Base-by-base conservation (phyloP, 1,140 invertebrate genomes). In the Cardiocondyla obscurior region DNA sequence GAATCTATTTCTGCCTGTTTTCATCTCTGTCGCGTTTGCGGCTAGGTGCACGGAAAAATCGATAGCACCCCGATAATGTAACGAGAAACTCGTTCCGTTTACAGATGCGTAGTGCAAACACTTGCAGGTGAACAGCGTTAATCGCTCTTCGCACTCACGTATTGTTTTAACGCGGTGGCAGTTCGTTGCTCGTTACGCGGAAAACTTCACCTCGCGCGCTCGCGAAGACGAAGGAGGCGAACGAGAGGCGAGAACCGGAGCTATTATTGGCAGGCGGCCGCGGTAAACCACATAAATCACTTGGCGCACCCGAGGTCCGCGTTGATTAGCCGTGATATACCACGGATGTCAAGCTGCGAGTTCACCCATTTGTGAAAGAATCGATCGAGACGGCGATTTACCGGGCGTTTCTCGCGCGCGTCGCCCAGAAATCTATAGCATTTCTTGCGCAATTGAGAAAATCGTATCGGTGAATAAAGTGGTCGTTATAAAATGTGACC, bases 251-350 rank as follows among this genome's bases (percentile, higher is more conserved):
- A 33, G 46, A 53, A n/a, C 25, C 33, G 22, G 7, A 49, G 49
- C 82, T 65, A 85, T 79, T 84, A 85, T 85, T 85, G 73, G 67
- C 82, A 85, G 25, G 49, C 65, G 58, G 73, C 55, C 46, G 51
- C 42, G 65, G 65, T 72, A 82, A 67, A 73, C 55, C 55, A 85
- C 89, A 87, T 89, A 90, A 91, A 91, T 91, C 89, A 89, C 81
- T 81, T 67, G 60, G 84, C 51, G 79, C 82, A 82, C 79, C 70
- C 74, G 86, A 90, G 85, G 83, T 89, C 64, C 86, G 76, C 74
- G 86, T 87, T 90, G 89, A 91, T 90, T 89, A 91, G 82, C 85
- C 82, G 79, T 90, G 90, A 90, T 90, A 90, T 86, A 90, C 84
- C 86, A 84, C 58, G 84, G 74, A 65, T 82, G 88, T 89, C 88